A percentile compares a stretch with the other conserved stretches of the same genome.
Conservation (phyloP, 2,888 invertebrate species). For the Nephrotoma flavescens region DNA sequence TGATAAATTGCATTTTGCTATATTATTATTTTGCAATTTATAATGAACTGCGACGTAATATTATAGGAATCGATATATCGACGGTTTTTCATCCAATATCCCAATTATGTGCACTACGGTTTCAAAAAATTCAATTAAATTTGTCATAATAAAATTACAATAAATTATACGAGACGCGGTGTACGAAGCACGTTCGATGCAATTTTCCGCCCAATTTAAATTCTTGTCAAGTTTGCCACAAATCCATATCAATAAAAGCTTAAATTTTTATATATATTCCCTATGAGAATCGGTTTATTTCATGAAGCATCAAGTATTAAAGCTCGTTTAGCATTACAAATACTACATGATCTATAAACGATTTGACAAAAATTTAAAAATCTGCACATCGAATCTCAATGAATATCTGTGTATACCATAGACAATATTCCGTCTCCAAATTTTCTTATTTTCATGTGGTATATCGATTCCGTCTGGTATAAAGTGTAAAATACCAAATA, state of each 20-base stretch:
- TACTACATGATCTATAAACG: neutral
- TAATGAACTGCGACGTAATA: neutral
- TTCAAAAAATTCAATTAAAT: neutral
- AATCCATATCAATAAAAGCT: no score
- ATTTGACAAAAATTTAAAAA: neutral
- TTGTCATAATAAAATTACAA: neutral
- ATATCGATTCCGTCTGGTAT: neutral
- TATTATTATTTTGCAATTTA: neutral
- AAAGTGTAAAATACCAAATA: neutral
- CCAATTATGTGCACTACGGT: neutral
- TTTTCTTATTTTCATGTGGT: neutral
- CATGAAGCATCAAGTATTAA: neutral
- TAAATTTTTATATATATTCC: no score
- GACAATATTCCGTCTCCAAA: neutral
- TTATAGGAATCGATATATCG: neutral
- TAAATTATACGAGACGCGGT: no score
- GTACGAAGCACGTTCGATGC: no score
- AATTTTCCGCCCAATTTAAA: no score
- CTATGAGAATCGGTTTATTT: neutral
- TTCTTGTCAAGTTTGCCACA: no score
- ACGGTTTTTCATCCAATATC: neutral
- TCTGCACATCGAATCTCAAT: neutral
- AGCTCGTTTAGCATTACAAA: neutral
- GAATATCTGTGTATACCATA: neutral
- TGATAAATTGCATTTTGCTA: neutral